Base-by-base conservation (phyloP, 2,113 vertebrate genomes). In the Rhineura floridana region DNA sequence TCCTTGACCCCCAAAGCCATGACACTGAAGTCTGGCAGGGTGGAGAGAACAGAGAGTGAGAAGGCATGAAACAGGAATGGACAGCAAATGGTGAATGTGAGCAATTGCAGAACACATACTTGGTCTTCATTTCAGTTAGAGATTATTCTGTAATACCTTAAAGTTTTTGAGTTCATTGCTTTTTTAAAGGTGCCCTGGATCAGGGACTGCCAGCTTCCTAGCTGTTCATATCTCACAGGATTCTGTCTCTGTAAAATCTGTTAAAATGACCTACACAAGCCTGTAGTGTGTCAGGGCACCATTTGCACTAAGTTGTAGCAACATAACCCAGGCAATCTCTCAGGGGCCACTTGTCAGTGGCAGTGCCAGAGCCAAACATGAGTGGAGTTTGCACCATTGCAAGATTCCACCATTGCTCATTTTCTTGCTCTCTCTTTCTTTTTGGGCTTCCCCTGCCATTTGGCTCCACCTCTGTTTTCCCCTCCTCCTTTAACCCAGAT, bases 371-470 rank as follows among this genome's bases (percentile, higher is more conserved):
- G n/a, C n/a, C n/a, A n/a, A n/a, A n/a, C n/a, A n/a, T n/a, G n/a
- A n/a, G n/a, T n/a, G n/a, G n/a, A n/a, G n/a, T n/a, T n/a, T n/a
- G n/a, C n/a, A n/a, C n/a, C n/a, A n/a, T n/a, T n/a, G n/a, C n/a
- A n/a, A n/a, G n/a, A 55, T 55, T 62, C 59, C 59, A 13, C 59
- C 8, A 8, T 19, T 19, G 59, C 59, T n/a, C n/a, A n/a, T n/a
- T n/a, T n/a, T n/a, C n/a, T n/a, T n/a, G n/a, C 89, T 93, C 91
- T 86, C 48, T 50, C 81, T 81, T 77, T 87, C 6, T 87, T 94
- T 90, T 91, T 87, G n/a, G 52, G 15, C 15, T 15, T 55, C 52
- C 15, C 15, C 15, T 55, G 8, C 52, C 52, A 55, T 15, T 55
- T 55, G 15, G 52, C 52, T 55, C 15, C 15, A 7, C 15, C 52